Conservation (phyloP, 2,113 vertebrate genomes). For the Pterocles burchelli region DNA sequence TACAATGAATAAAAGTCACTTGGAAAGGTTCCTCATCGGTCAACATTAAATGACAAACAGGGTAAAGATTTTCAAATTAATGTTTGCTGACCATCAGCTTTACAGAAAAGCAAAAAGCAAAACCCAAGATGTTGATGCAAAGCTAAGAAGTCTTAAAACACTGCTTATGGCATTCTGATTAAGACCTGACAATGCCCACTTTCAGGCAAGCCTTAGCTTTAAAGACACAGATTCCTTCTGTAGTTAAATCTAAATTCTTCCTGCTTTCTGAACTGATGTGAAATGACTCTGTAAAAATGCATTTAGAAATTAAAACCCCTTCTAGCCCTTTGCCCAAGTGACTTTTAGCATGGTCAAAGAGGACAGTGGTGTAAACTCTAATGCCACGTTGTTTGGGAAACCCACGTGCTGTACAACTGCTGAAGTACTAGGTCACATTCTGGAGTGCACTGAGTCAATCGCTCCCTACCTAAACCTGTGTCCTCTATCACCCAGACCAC, state of each 20-base stretch:
- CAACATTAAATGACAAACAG: not conserved
- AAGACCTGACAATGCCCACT: not conserved
- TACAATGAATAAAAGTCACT: not conserved
- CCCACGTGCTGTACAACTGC: not conserved
- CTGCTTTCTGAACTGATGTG: not conserved
- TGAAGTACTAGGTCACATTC: not conserved
- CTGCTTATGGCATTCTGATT: not conserved
- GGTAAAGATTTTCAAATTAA: not conserved
- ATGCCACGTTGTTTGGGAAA: rapidly evolving
- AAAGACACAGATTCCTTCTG: not conserved
- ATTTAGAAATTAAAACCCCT: not conserved
- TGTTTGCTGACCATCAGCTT: not conserved
- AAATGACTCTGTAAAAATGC: not conserved
- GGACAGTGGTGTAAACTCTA: not conserved
- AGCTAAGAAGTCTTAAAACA: not conserved
- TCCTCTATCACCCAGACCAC: not conserved
- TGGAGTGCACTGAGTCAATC: not conserved
- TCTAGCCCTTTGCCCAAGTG: not conserved
- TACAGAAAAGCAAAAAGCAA: not conserved
- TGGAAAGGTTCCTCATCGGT: not conserved
- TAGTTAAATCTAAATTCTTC: not conserved
- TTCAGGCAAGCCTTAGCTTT: not conserved
- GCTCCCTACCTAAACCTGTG: not conserved
- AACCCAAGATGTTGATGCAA: not conserved
- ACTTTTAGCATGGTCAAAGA: not conserved